Conservation (phyloP, 2,888 invertebrate genomes). For the Ischnus inquisitorius region DNA sequence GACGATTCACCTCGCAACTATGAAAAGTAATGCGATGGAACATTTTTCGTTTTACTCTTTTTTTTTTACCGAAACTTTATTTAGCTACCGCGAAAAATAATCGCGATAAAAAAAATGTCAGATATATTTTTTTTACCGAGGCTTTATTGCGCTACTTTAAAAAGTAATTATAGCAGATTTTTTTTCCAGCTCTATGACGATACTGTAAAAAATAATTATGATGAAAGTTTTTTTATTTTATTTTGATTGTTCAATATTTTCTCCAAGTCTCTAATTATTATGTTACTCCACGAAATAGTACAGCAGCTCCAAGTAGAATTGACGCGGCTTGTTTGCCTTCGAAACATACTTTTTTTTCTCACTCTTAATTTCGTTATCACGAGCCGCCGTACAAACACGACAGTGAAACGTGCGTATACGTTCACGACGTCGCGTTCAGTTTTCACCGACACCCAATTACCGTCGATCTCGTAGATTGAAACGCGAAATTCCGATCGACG, state of each 20-base stretch:
- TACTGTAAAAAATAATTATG: too few species aligned
- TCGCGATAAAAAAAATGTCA: too few species aligned
- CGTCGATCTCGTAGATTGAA: neutral
- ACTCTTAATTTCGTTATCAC: slow-evolving; percentile 24
- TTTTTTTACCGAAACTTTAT: too few species aligned
- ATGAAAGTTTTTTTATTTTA: too few species aligned
- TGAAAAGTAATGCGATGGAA: too few species aligned
- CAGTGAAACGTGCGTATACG: neutral
- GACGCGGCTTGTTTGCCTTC: slow-evolving; percentile 17
- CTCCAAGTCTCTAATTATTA: neutral
- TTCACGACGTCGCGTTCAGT: neutral
- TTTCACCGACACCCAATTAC: neutral
- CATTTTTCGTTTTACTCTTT: too few species aligned
- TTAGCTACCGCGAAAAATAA: too few species aligned
- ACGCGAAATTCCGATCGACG: neutral
- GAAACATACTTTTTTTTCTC: slow-evolving; percentile 26
- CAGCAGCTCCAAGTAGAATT: neutral
- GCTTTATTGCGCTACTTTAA: too few species aligned
- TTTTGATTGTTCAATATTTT: neutral
- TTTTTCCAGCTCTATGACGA: too few species aligned
- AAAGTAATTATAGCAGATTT: too few species aligned
- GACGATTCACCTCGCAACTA: too few species aligned
- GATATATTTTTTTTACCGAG: too few species aligned
- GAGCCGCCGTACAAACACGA: slow-evolving; percentile 14
- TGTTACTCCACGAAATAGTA: neutral